Evolutionary conservation across 2,888 invertebrate species (phyloP).

Genomic region (Hyppa rectilinea): DNA sequence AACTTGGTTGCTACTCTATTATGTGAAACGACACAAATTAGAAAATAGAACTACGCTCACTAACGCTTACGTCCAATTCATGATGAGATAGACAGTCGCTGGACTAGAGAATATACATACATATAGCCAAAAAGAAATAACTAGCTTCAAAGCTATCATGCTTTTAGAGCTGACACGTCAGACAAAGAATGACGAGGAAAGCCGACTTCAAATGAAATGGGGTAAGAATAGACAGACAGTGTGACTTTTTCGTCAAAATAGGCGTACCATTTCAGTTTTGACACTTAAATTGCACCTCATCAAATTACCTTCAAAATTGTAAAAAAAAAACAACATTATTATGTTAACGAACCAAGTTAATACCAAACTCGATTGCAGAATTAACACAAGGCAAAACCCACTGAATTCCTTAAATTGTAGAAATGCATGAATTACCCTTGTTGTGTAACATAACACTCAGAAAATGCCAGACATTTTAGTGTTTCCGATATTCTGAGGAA

Average conservation of each 20-base stretch:
- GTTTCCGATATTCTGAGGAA: conserved; percentile 40
- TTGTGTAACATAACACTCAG: conserved; percentile 23
- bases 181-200: background rate
- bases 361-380: conserved; percentile 50
- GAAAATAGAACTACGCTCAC: background rate
- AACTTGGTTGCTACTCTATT: background rate
- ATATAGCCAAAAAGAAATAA: background rate
- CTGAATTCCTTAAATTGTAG: conserved; percentile 54
- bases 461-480: conserved; percentile 26
- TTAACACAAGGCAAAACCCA: conserved; percentile 57
- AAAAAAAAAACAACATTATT: conserved; percentile 58
- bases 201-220: background rate
- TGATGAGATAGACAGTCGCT: background rate
- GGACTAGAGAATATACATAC: background rate
- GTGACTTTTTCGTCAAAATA: background rate
- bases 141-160: too few species aligned
- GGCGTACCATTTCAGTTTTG: background rate
- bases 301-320: conserved; percentile 33
- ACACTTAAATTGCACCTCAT: conserved; percentile 27
- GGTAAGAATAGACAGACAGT: background rate
- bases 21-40: background rate
- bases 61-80: background rate
- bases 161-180: background rate
- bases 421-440: conserved; percentile 42
- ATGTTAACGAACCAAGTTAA: conserved; percentile 43